Evolutionary conservation across 1,140 invertebrate species (phyloP).

Genomic region (Brachionus manjavacas): DNA sequence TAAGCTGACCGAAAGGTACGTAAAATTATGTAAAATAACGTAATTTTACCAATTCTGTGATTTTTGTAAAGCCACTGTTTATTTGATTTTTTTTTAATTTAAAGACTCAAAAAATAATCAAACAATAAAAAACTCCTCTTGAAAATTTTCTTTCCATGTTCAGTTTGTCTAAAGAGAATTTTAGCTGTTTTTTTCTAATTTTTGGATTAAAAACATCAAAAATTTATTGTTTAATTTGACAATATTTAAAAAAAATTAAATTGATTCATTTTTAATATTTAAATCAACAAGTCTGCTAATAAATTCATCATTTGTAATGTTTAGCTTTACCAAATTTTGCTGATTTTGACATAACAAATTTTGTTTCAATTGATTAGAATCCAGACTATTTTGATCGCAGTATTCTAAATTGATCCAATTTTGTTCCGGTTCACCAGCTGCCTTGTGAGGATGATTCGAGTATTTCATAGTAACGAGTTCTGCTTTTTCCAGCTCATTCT

Average conservation of each 20-base stretch:
- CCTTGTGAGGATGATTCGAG: not conserved
- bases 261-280: not conserved
- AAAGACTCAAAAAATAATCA: too few relatives aligned
- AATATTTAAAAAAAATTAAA: not conserved
- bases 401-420: conserved; percentile 29
- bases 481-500: conserved; percentile 35
- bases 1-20: too few relatives aligned
- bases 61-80: too few relatives aligned
- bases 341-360: not conserved
- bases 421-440: not conserved
- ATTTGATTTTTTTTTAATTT: too few relatives aligned
- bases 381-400: not conserved
- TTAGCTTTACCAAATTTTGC: not conserved
- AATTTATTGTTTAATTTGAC: too few relatives aligned
- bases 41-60: too few relatives aligned
- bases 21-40: too few relatives aligned
- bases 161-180: too few relatives aligned
- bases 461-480: conserved; percentile 35
- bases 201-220: too few relatives aligned
- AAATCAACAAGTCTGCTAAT: conserved; percentile 18
- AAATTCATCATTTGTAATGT: conserved; percentile 26
- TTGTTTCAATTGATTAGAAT: not conserved
- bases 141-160: too few relatives aligned
- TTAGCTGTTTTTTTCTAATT: too few relatives aligned
- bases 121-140: too few relatives aligned